These are phyloP conservation scores for Chrysopilus asiliformis DNA, from an alignment of 2,888 invertebrate species.

Conservation along the genomic window DNA sequence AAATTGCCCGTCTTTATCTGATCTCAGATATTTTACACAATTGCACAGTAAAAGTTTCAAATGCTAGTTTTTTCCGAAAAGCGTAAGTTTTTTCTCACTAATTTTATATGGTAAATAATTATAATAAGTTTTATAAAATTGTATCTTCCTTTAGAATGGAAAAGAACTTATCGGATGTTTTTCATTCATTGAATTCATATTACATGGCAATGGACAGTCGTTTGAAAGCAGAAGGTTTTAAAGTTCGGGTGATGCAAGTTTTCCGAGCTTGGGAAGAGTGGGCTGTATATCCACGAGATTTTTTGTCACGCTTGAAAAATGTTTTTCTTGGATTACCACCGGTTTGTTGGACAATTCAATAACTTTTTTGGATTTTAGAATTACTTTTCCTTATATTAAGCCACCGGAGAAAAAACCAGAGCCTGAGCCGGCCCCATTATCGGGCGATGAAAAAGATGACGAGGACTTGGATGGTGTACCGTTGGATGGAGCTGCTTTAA, in stretches of 20 bases:
- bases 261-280: conserved; percentile 97
- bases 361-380: conserved; percentile 25
- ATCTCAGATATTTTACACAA: conserved; percentile 95
- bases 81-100: conserved; percentile 44
- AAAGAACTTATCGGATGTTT: conserved; percentile 60
- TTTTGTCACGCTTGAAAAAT: conserved; percentile 74
- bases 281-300: conserved; percentile 89
- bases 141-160: conserved; percentile 53
- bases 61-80: conserved; percentile 85
- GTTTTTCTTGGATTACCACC: conserved; percentile 75
- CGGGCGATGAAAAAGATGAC: conserved; percentile 42
- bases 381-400: conserved; percentile 9
- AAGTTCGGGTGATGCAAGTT: conserved; percentile 74
- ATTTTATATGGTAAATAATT: conserved; percentile 3
- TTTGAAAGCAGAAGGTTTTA: conserved; percentile 92
- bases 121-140: background rate
- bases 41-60: conserved; percentile 89
- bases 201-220: conserved; percentile 65
- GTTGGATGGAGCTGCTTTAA: conserved; percentile 67
- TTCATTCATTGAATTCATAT: conserved; percentile 58
- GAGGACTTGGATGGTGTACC: conserved; percentile 62
- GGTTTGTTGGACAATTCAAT: too few species aligned
- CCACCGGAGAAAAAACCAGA: conserved; percentile 26
- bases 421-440: conserved; percentile 39
- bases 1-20: conserved; percentile 86